phyloP scores from a whole-genome alignment of 2,888 invertebrate species.

The Galerucella pusilla region DNA sequence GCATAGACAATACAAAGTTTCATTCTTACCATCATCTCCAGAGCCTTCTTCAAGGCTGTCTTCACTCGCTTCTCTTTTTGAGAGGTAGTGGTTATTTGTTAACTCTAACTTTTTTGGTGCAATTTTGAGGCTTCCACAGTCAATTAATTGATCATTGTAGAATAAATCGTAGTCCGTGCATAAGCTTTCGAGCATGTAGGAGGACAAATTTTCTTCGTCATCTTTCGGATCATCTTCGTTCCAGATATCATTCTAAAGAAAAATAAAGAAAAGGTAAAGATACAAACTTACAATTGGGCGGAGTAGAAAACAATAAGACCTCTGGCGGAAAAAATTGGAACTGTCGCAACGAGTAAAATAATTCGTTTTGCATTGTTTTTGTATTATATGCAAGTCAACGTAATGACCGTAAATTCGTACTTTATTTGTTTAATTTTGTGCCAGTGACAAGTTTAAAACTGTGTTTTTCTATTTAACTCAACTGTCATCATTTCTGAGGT shows the following conservation, averaged over 20 bases:
- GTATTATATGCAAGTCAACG: too few species aligned
- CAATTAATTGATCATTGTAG: conserved; percentile 33
- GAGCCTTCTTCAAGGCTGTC: conserved; percentile 44
- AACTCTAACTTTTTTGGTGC: conserved; percentile 25
- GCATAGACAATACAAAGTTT: not conserved
- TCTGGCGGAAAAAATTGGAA: too few species aligned
- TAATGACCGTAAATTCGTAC: too few species aligned
- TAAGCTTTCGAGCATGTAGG: conserved; percentile 33
- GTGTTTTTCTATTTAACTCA: too few species aligned
- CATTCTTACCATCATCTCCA: conserved; percentile 42
- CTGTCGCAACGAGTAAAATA: too few species aligned
- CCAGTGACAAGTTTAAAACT: too few species aligned
- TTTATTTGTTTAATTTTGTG: too few species aligned
- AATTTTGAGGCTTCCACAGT: conserved; percentile 38
- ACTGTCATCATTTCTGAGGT: too few species aligned
- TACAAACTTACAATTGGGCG: too few species aligned
- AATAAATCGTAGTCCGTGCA: conserved; percentile 43
- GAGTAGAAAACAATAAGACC: too few species aligned
- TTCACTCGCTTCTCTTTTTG: conserved; percentile 44
- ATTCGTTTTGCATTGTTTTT: too few species aligned
- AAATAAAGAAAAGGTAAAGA: too few species aligned
- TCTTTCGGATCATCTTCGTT: conserved; percentile 7
- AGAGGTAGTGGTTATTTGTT: conserved; percentile 23
- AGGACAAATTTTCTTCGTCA: conserved; percentile 15
- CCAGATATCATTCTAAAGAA: conserved; percentile 30